Base-by-base conservation (phyloP, 2,888 invertebrate genomes). In the Nomada flava region DNA sequence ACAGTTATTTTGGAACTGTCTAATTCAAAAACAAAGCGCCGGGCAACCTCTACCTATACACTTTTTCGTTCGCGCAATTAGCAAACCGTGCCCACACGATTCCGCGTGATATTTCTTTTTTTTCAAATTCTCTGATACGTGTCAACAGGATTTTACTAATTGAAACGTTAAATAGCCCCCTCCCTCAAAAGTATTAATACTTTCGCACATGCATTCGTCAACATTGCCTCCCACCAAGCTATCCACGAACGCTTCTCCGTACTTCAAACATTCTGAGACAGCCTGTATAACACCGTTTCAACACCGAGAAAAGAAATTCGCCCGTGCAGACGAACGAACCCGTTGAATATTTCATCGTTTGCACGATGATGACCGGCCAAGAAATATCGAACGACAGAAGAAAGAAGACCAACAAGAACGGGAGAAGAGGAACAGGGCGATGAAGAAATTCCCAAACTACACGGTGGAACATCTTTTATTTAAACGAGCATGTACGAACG, bases 381-480 rank as follows among this genome's bases (percentile, higher is more conserved):
- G 55, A 68, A 78, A 79, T 67, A 67, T 72, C 71, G 71, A 55
- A 29, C 57, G 18, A n/a, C 18, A 36, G 69, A 57, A 53, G 29
- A 26, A 29, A 53, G 20, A 10, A n/a, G 15, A n/a, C 5, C 0
- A n/a, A 13, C 11, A 13, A 26, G 13, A 15, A 2, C 29, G 50
- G 36, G 18, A 18, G 13, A 42, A 65, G 47, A 55, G 10, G 7
- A 11, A 18, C 26, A 26, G 2, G 23, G 26, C 10, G n/a, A 55
- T 75, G 36, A 36, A 75, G 60, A 70, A 72, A 78, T 80, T 80
- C 50, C 67, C 67, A 53, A 78, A 72, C 42, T 68, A 23, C 29
- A 20, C 63, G 36, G 68, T 18, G 74, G 68, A 68, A 50, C 64
- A 74, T 79, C 69, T 79, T 81, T 74, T 81, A 79, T 79, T 81